phyloP scores from a whole-genome alignment of 2,113 vertebrate genomes.

The Spea bombifrons region DNA sequence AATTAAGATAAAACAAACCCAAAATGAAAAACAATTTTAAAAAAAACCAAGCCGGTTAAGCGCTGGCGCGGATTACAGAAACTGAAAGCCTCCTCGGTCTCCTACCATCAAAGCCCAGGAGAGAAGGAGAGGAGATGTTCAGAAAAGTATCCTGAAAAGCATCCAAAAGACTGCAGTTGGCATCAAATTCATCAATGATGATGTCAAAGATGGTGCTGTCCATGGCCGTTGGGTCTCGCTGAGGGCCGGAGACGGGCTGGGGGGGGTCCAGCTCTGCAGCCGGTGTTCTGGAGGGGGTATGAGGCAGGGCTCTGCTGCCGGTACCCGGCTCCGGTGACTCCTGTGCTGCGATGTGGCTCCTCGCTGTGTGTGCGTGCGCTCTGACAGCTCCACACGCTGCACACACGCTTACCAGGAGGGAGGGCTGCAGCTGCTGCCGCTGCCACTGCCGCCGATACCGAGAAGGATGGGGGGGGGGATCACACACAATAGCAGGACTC shows the following conservation, averaged over 20 bases:
- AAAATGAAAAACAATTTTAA: conserved; percentile 7
- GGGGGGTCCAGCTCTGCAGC: neutral
- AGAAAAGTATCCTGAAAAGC: conserved; percentile 74
- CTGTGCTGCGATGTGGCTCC: neutral
- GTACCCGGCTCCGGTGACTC: neutral
- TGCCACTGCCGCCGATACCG: neutral
- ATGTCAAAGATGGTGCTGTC: conserved; percentile 77
- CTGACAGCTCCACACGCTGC: neutral
- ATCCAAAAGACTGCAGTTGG: conserved; percentile 86
- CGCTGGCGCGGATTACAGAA: neutral
- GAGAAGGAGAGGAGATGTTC: conserved; percentile 71
- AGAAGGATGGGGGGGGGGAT: neutral
- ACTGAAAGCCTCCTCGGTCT: neutral
- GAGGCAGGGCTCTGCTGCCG: neutral
- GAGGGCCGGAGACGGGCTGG: neutral
- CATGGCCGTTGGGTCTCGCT: conserved; percentile 57
- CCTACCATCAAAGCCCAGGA: conserved; percentile 80
- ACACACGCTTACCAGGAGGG: neutral
- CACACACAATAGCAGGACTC: neutral
- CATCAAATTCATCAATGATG: conserved; percentile 79
- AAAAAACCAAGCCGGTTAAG: neutral
- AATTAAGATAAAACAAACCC: conserved; percentile 15
- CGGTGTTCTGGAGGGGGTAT: conserved; percentile 3
- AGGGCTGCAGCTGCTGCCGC: neutral
- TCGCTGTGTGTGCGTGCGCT: neutral